Conservation (phyloP, 2,888 invertebrate species). For the Nemoura dubitans region DNA sequence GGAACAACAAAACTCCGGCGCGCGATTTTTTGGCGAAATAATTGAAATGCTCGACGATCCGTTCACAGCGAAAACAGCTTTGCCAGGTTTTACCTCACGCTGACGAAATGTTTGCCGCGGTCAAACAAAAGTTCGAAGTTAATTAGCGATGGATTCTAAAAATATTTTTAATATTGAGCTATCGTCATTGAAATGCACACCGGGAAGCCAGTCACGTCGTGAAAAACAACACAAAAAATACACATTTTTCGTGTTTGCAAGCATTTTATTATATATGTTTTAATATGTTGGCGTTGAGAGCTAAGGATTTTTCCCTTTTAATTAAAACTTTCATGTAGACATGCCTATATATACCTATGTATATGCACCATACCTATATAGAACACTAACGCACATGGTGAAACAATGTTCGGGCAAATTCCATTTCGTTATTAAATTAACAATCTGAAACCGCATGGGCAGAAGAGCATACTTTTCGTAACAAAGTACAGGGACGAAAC, state of each 20-base stretch:
- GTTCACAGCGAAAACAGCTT: no score
- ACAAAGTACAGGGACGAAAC: not conserved
- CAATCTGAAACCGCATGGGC: not conserved
- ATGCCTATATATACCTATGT: no score
- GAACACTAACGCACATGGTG: not conserved
- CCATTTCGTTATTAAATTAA: conserved; percentile 3
- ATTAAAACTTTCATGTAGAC: not conserved
- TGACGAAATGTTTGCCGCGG: not conserved
- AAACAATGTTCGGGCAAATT: not conserved
- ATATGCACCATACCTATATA: not conserved
- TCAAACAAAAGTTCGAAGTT: not conserved
- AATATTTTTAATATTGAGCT: not conserved
- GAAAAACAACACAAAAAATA: not conserved
- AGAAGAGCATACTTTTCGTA: not conserved
- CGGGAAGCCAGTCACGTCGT: no score
- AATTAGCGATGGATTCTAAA: not conserved
- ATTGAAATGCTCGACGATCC: no score
- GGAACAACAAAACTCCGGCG: no score
- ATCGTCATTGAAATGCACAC: not conserved
- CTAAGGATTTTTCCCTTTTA: not conserved
- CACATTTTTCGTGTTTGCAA: not conserved
- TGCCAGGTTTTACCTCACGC: no score
- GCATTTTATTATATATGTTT: not conserved
- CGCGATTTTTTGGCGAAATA: no score
- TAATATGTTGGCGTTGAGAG: not conserved